phyloP scores from a whole-genome alignment of 2,113 vertebrate species.

The Anolis carolinensis region DNA sequence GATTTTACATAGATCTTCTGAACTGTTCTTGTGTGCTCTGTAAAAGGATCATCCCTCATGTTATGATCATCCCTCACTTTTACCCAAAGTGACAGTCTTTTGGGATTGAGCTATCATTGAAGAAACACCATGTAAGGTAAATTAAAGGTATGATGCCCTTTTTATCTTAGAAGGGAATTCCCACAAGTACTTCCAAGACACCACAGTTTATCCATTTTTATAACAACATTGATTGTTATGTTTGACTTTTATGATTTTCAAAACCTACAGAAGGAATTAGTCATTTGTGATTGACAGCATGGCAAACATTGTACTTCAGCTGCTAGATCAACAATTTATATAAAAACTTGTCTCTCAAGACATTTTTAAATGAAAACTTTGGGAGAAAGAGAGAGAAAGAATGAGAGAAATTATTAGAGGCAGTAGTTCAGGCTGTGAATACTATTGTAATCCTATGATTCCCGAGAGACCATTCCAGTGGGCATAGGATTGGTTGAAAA shows the following conservation, averaged over 20 bases:
- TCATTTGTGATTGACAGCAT: background rate
- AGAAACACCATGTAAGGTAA: background rate
- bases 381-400: background rate
- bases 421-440: background rate
- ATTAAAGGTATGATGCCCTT: background rate
- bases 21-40: too few relatives aligned
- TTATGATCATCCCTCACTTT: background rate
- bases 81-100: background rate
- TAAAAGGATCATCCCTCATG: too few relatives aligned
- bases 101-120: background rate
- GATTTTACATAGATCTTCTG: too few relatives aligned
- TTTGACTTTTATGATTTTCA: background rate
- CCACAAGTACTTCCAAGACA: background rate
- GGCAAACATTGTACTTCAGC: background rate
- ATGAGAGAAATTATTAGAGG: background rate
- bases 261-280: background rate
- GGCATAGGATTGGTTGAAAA: background rate
- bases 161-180: background rate
- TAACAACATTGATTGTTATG: background rate
- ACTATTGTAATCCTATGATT: background rate
- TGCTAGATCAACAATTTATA: background rate
- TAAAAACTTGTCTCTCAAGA: background rate
- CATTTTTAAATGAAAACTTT: background rate
- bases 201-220: background rate
- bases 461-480: background rate